A percentile compares a stretch with the other conserved stretches of the same genome.
Conservation (phyloP, 1,140 invertebrate species). For the Aphaenogaster floridana region DNA sequence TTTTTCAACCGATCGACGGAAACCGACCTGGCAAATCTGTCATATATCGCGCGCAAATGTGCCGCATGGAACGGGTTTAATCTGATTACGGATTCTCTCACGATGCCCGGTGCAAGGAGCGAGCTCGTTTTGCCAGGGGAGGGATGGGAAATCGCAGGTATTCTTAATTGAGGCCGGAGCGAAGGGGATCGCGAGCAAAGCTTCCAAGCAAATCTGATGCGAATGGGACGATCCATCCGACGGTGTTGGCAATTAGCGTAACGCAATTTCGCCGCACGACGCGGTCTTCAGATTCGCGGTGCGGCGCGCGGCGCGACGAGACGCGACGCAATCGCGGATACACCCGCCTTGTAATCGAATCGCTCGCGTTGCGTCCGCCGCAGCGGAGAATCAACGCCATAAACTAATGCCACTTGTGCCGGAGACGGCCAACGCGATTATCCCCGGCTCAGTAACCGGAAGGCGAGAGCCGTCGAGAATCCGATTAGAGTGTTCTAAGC, state of each 20-base stretch:
- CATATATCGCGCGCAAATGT: neutral
- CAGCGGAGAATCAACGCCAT: constrained; percentile 42
- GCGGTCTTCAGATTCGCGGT: neutral
- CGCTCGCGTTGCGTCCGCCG: constrained; percentile 28
- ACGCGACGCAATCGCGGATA: constrained; percentile 12
- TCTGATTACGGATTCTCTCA: constrained; percentile 14
- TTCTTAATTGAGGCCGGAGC: constrained; percentile 41
- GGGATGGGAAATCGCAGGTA: constrained; percentile 11
- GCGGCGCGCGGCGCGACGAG: neutral
- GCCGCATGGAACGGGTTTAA: constrained; percentile 1
- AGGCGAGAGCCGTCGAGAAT: constrained; percentile 53
- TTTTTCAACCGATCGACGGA: constrained; percentile 4
- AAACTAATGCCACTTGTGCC: constrained; percentile 58
- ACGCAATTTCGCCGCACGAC: constrained; percentile 39
- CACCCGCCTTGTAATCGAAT: constrained; percentile 62
- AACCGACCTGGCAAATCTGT: neutral
- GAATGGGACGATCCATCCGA: constrained; percentile 26
- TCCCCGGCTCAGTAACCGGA: constrained; percentile 54
- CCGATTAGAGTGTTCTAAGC: constrained; percentile 61
- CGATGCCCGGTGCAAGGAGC: neutral
- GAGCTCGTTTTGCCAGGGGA: neutral
- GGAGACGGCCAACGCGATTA: constrained; percentile 63
- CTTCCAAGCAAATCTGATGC: constrained; percentile 26
- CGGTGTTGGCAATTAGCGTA: constrained; percentile 24
- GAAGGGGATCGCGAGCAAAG: neutral